These are phyloP conservation scores for Caenorhabditis wallacei DNA, from an alignment of 2,888 invertebrate species.

Conservation along the genomic window DNA sequence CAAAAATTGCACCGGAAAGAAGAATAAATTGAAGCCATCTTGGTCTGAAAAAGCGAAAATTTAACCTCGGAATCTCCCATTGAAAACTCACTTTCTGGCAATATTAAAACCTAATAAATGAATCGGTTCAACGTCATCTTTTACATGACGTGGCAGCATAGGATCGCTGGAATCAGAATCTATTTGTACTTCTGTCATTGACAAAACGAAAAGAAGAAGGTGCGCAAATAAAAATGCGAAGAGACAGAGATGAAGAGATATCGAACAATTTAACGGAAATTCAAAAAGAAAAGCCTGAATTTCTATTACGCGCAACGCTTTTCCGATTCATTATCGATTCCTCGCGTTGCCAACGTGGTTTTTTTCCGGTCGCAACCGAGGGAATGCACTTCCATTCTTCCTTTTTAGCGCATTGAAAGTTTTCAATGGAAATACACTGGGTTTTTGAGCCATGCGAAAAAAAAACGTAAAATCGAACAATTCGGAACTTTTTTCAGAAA, in stretches of 20 bases:
- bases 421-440: no score
- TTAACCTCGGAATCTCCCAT: neutral
- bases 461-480: no score
- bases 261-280: neutral
- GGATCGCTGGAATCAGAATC: constrained; percentile 32
- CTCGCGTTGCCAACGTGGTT: neutral
- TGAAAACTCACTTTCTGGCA: constrained; percentile 69
- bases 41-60: constrained; percentile 69
- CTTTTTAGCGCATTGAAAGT: no score
- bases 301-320: constrained; percentile 10
- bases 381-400: no score
- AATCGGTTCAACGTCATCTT: constrained; percentile 61
- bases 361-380: neutral
- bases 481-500: no score
- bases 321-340: neutral
- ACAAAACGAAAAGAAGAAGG: constrained; percentile 6
- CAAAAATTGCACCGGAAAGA: constrained; percentile 90
- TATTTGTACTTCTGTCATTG: constrained; percentile 34
- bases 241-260: constrained; percentile 35
- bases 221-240: constrained; percentile 33
- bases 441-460: no score
- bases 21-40: constrained; percentile 84
- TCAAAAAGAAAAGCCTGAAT: constrained; percentile 14
- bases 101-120: constrained; percentile 76
- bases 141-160: constrained; percentile 63